Percentiles rank a stretch among this genome's conserved stretches.
Evolutionary conservation across 2,113 vertebrate species (phyloP).

Genomic region (Micronycteris hirsuta): DNA sequence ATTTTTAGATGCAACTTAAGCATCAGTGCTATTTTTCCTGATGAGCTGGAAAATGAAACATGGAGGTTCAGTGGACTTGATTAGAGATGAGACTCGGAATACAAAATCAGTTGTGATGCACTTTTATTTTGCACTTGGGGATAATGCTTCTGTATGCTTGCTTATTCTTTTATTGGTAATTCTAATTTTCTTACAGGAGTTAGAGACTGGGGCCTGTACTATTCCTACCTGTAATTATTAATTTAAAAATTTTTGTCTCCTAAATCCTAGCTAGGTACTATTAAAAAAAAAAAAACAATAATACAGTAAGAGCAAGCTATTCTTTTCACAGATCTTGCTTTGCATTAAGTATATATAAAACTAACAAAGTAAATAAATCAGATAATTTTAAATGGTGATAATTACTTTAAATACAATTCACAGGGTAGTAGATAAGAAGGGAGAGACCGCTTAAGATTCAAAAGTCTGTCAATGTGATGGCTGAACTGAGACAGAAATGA

Average conservation of each 20-base stretch:
- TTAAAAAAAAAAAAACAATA: background rate
- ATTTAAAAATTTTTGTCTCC: background rate
- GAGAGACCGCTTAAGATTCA: background rate
- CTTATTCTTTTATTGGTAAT: background rate
- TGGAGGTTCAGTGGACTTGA: background rate
- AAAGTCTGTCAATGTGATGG: background rate
- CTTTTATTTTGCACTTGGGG: background rate
- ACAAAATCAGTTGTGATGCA: background rate
- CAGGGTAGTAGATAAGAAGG: background rate
- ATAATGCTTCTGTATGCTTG: background rate
- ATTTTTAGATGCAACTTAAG: background rate
- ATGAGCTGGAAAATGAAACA: constrained; percentile 38
- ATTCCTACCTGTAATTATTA: background rate
- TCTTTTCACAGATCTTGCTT: background rate
- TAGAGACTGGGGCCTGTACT: background rate
- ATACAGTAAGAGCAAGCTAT: background rate
- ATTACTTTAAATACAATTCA: background rate
- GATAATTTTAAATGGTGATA: background rate
- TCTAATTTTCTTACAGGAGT: background rate
- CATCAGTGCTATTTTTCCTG: background rate
- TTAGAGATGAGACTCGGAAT: background rate
- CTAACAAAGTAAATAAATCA: background rate
- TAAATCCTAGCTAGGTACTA: background rate
- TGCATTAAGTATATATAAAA: background rate
- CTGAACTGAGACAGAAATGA: background rate